These are phyloP conservation scores for Platycnemis pennipes DNA, from an alignment of 2,888 invertebrate genomes.

Conservation along the genomic window DNA sequence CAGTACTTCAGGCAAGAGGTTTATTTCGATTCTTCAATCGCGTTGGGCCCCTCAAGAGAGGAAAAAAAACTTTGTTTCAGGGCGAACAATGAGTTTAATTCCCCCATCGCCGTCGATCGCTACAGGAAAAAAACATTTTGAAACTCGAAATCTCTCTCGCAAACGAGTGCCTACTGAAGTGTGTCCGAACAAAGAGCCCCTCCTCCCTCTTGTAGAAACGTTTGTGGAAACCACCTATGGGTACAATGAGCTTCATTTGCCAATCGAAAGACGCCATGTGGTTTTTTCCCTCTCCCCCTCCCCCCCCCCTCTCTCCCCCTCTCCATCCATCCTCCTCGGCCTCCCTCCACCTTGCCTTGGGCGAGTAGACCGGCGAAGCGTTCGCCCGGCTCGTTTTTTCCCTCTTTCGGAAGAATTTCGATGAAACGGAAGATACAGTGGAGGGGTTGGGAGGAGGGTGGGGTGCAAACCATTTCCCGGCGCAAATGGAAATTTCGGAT, in stretches of 20 bases:
- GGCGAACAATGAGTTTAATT: neutral
- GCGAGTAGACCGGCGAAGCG: neutral
- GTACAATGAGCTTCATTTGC: neutral
- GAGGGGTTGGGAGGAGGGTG: neutral
- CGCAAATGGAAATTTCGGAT: conserved; percentile 6
- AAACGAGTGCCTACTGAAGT: neutral
- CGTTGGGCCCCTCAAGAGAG: neutral
- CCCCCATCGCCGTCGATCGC: neutral
- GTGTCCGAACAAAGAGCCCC: neutral
- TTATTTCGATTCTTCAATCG: neutral
- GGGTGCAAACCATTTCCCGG: neutral
- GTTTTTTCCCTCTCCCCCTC: neutral
- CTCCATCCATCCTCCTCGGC: neutral
- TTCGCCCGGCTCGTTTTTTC: neutral
- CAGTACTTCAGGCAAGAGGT: neutral
- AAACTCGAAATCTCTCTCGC: neutral
- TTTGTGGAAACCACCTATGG: neutral
- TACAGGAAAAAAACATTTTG: neutral
- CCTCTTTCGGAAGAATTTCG: neutral
- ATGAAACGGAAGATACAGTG: neutral
- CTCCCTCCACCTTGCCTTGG: neutral
- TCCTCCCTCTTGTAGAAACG: neutral
- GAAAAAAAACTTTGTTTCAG: neutral
- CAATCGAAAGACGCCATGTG: conserved; percentile 2
- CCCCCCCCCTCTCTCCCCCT: neutral